Evolutionary conservation across 2,888 invertebrate species (phyloP).

Genomic region (Cistogaster globosa): DNA sequence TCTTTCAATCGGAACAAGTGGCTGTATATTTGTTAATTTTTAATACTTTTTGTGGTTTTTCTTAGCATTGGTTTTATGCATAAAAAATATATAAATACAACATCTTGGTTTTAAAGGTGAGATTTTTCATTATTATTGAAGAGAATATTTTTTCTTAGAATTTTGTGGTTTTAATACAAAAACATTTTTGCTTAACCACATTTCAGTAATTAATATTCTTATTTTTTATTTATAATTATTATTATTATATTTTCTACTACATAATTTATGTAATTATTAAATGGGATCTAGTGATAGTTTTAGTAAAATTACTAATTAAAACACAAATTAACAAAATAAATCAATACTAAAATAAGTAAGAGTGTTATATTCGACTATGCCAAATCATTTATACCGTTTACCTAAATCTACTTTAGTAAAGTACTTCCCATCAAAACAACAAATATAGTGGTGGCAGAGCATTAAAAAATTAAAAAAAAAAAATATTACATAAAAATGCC

Average conservation of each 20-base stretch:
- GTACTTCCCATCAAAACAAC: no score
- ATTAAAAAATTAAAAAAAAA: no score
- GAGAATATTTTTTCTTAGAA: slow-evolving; percentile 3
- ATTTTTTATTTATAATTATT: not conserved
- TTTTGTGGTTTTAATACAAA: slow-evolving; percentile 16
- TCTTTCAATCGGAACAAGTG: slow-evolving; percentile 44
- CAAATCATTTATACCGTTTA: no score
- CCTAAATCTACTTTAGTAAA: no score
- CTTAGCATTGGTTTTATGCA: slow-evolving; percentile 11
- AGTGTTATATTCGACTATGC: no score
- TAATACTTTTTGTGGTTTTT: slow-evolving; percentile 39
- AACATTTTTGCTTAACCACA: not conserved
- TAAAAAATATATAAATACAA: slow-evolving; percentile 4
- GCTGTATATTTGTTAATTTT: not conserved
- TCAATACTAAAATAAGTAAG: no score
- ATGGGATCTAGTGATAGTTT: not conserved
- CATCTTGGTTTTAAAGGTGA: slow-evolving; percentile 4
- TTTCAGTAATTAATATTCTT: slow-evolving; percentile 4
- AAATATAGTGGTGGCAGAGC: no score
- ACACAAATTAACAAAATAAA: no score
- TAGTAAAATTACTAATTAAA: no score
- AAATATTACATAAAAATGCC: no score
- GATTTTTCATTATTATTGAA: slow-evolving; percentile 19
- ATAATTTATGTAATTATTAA: not conserved
- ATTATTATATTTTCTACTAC: not conserved